phyloP scores from a whole-genome alignment of 2,888 invertebrate genomes.

The Pogonocherus hispidulus region DNA sequence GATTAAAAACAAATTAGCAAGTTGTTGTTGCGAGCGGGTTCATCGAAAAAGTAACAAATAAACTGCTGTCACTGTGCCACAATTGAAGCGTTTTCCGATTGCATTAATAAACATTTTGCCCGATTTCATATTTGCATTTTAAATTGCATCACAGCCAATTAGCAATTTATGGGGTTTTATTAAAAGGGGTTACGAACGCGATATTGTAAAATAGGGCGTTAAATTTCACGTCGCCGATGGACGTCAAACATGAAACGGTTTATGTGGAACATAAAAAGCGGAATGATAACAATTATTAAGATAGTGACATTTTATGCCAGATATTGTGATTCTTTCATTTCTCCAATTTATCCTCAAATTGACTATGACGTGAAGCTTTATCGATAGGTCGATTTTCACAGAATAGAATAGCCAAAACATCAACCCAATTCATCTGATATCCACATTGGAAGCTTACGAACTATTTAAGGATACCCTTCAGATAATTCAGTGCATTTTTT shows the following conservation, averaged over 20 bases:
- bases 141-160: conserved; percentile 17
- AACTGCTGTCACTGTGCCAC: neutral
- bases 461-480: too few species aligned
- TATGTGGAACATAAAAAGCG: neutral
- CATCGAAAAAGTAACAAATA: conserved; percentile 5
- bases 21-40: neutral
- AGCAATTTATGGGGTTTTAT: conserved; percentile 17
- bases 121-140: conserved; percentile 19
- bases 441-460: too few species aligned
- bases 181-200: conserved; percentile 3
- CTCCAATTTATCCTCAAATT: too few species aligned
- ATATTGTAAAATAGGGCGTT: neutral
- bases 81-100: conserved; percentile 17
- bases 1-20: conserved; percentile 21
- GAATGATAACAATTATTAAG: neutral
- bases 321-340: too few species aligned
- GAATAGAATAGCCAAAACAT: too few species aligned
- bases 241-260: neutral
- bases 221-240: neutral
- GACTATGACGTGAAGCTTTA: too few species aligned
- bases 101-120: conserved; percentile 20
- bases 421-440: too few species aligned
- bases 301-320: too few species aligned
- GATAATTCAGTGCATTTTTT: too few species aligned
- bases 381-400: too few species aligned